Base-by-base conservation (phyloP, 2,888 invertebrate species). In the Branchellion lobata region DNA sequence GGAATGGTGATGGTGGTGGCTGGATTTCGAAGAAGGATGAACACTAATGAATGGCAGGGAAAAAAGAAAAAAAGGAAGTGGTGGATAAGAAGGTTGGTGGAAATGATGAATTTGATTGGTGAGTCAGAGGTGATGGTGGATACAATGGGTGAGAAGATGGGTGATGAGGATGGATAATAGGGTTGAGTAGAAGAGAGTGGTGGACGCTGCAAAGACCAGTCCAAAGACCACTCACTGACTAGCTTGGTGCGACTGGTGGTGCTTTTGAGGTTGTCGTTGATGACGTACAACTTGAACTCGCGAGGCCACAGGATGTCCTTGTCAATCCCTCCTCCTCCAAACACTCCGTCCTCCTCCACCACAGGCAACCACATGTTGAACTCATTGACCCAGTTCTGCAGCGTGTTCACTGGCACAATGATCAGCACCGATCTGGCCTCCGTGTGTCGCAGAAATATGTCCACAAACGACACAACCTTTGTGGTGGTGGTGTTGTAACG, bases 401-500 rank as follows among this genome's bases (percentile, higher is more conserved):
- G 90, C 0, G 98, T 98, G 88, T 99, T 99, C 81, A 99, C 96
- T 11, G 99, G 99, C 91, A 98, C 97, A 83, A 99, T 96, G 85
- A 96, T 94, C 57, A 99, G 89, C 0, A 97, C 94, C 21, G 93
- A 94, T 86, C 92, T 93, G 3, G 94, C 93, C 33, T 90, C 90
- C 0, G 96, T 96, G 87, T 95, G 93, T 77, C 96, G 90, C 84
- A 98, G 90, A 88, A 98, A 96, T 84, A 97, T 93, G 89, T 99
- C 98, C 86, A 94, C 93, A 89, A 99, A 98, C 83, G 95, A 94
- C 79, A 97, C 94, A 80, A 97, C 84, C 84, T 90, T 89, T 80
- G 98, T 81, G 57, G n/a, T n/a, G n/a, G n/a, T n/a, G n/a, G 82
- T 1, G 24, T 24, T 81, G n/a, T 1, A 21, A 72, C 69, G 31